These are phyloP conservation scores for Dryadula phaetusa DNA, from an alignment of 2,888 invertebrate genomes.

Conservation along the genomic window DNA sequence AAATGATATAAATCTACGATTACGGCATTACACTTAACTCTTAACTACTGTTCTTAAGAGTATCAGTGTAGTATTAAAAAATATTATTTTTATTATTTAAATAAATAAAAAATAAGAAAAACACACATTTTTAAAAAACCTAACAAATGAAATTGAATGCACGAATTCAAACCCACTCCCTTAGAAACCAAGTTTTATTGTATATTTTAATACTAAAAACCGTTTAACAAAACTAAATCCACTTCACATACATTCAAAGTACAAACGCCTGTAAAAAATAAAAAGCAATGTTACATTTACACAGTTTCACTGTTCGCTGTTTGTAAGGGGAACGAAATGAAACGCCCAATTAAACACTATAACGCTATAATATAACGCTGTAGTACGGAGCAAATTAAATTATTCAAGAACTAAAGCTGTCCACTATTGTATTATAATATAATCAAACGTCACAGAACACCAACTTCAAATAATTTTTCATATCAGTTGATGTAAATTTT, in stretches of 20 bases:
- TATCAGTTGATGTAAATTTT: too few species aligned
- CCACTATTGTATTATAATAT: not conserved
- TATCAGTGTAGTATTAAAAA: too few species aligned
- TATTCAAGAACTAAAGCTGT: not conserved
- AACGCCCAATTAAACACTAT: not conserved
- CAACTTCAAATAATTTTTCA: too few species aligned
- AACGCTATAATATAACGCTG: not conserved
- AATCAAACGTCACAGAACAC: not conserved
- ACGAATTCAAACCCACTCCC: too few species aligned
- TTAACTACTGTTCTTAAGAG: too few species aligned
- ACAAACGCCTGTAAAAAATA: not conserved
- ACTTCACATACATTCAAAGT: not conserved
- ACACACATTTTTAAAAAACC: too few species aligned
- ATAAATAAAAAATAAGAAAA: too few species aligned
- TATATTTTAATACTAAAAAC: not conserved
- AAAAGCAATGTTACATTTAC: constrained; percentile 7
- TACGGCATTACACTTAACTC: too few species aligned
- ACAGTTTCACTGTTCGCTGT: not conserved
- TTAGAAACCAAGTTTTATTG: too few species aligned
- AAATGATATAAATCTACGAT: too few species aligned
- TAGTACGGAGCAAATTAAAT: not conserved
- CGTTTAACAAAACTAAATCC: not conserved
- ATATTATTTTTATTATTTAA: too few species aligned
- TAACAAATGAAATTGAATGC: too few species aligned
- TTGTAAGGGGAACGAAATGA: not conserved